phyloP scores from a whole-genome alignment of 2,888 invertebrate genomes.

The Hermaeophaga mercurialis region DNA sequence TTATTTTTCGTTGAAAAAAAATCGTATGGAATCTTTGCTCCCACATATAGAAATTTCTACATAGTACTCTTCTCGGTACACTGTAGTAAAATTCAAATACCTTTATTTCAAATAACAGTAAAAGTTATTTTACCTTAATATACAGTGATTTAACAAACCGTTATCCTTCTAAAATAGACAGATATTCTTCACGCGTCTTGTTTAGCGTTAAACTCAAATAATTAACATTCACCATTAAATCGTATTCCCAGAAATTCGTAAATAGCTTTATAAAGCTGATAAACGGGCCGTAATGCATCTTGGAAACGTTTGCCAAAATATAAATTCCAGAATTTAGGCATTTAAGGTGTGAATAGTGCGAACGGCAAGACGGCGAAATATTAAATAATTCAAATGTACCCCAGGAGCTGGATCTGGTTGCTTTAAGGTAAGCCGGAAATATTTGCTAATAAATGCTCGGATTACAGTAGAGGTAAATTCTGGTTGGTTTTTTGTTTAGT shows the following conservation, averaged over 20 bases:
- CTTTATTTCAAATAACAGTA: too few species aligned
- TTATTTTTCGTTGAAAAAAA: too few species aligned
- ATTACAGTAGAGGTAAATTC: not conserved
- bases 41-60: too few species aligned
- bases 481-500: too few species aligned
- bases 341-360: constrained; percentile 8
- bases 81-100: too few species aligned
- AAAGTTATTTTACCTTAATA: too few species aligned
- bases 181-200: too few species aligned
- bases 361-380: constrained; percentile 1
- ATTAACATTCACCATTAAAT: not conserved
- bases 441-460: constrained; percentile 3
- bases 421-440: constrained; percentile 11
- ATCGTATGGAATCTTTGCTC: too few species aligned
- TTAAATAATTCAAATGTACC: constrained; percentile 12
- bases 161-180: too few species aligned
- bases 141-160: too few species aligned
- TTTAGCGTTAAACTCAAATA: not conserved
- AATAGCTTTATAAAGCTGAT: constrained; percentile 2
- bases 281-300: constrained; percentile 6
- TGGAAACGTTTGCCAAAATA: not conserved
- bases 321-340: constrained; percentile 1
- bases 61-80: too few species aligned
- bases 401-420: constrained; percentile 6
- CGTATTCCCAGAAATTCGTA: not conserved